These are phyloP conservation scores for Ormyrus nitidulus DNA, from an alignment of 2,888 invertebrate genomes.

Conservation along the genomic window DNA sequence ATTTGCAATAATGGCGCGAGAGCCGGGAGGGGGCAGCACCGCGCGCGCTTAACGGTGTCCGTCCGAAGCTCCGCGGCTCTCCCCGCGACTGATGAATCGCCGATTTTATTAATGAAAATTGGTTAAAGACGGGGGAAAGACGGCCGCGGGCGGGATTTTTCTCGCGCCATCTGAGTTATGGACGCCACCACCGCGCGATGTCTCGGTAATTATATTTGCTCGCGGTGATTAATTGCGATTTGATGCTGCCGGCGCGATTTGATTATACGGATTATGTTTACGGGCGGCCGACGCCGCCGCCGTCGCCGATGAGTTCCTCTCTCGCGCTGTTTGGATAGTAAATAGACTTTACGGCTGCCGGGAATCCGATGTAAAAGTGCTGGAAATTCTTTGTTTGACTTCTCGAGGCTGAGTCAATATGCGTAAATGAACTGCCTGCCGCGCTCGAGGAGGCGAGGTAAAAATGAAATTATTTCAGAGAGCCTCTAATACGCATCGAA, in stretches of 20 bases:
- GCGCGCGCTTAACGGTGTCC: background rate
- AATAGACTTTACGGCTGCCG: no score
- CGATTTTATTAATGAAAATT: conserved; percentile 44
- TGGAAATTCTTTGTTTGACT: no score
- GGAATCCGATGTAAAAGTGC: no score
- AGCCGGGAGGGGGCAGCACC: background rate
- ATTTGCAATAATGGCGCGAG: conserved; percentile 45
- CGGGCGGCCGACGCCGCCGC: background rate
- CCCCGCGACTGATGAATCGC: conserved; percentile 36
- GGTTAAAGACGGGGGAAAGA: conserved; percentile 16
- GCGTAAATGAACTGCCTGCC: no score
- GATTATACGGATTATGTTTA: conserved; percentile 15
- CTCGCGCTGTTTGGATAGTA: no score
- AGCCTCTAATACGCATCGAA: no score
- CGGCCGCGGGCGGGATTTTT: no score
- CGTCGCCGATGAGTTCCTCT: no score
- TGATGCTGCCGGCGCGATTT: background rate
- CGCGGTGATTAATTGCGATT: conserved; percentile 19
- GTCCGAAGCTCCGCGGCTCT: background rate
- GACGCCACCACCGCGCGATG: background rate
- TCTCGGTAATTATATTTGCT: conserved; percentile 17
- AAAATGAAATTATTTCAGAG: no score
- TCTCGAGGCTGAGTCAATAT: no score
- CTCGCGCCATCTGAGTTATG: no score
- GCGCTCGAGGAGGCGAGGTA: no score